Evolutionary conservation across 2,888 invertebrate genomes (phyloP).

Genomic region (Cheilosia variabilis): DNA sequence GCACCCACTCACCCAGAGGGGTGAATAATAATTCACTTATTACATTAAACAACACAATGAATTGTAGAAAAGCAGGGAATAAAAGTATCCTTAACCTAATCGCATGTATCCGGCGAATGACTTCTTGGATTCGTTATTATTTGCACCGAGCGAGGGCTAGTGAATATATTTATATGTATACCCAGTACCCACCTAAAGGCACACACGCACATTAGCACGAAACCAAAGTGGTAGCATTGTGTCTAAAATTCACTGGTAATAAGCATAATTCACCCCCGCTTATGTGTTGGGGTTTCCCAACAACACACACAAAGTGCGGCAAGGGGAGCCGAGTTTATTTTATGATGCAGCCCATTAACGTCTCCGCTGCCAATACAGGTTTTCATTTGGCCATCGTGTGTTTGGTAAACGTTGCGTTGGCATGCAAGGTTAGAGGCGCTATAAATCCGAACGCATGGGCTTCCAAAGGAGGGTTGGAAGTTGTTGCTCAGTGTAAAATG

Average conservation of each 20-base stretch:
- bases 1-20: slow-evolving; percentile 20
- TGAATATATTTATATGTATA: slow-evolving; percentile 7
- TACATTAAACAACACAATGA: slow-evolving; percentile 75
- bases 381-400: slow-evolving; percentile 70
- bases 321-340: slow-evolving; percentile 59
- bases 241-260: slow-evolving; percentile 72
- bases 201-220: slow-evolving; percentile 73
- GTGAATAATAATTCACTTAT: slow-evolving; percentile 75
- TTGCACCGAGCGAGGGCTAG: slow-evolving; percentile 23
- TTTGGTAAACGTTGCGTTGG: slow-evolving; percentile 69
- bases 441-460: slow-evolving; percentile 1
- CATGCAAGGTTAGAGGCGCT: slow-evolving; percentile 59
- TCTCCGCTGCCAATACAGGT: slow-evolving; percentile 72
- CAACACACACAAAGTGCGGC: background rate
- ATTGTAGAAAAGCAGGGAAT: slow-evolving; percentile 71
- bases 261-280: slow-evolving; percentile 70
- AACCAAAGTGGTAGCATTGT: slow-evolving; percentile 60
- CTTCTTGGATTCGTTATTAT: slow-evolving; percentile 74
- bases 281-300: background rate
- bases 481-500: slow-evolving; percentile 28
- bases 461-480: background rate
- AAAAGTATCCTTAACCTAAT: slow-evolving; percentile 79
- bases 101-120: slow-evolving; percentile 83
- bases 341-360: slow-evolving; percentile 74
- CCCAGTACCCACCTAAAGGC: slow-evolving; percentile 14